Percentiles rank a stretch among this genome's conserved stretches.
Evolutionary conservation across 2,797 vertebrate genomes (phyloP).

Genomic region (Gymnopithys bicolor): DNA sequence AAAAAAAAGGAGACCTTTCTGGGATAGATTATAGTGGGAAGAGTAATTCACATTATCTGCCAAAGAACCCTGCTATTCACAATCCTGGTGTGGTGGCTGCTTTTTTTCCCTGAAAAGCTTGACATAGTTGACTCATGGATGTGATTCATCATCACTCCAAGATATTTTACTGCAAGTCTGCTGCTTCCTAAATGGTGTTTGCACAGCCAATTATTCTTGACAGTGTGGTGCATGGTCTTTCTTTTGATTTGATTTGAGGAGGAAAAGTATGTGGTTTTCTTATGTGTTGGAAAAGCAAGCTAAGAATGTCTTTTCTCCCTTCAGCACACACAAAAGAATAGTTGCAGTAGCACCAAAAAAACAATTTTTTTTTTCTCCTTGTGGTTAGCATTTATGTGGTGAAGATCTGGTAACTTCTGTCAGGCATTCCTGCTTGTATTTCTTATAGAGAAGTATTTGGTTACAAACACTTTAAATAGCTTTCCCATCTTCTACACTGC

Average conservation of each 20-base stretch:
- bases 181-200: conserved; percentile 46
- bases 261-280: background rate
- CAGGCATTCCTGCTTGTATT: background rate
- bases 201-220: conserved; percentile 42
- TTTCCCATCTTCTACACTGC: background rate
- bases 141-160: conserved; percentile 59
- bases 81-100: background rate
- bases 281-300: background rate
- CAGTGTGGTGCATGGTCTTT: conserved; percentile 30
- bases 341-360: background rate
- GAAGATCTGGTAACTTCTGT: background rate
- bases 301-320: background rate
- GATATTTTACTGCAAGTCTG: conserved; percentile 45
- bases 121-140: conserved; percentile 18
- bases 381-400: background rate
- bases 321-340: background rate
- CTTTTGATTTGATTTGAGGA: background rate
- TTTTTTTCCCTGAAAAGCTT: background rate
- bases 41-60: background rate
- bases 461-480: background rate
- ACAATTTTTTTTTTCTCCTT: background rate
- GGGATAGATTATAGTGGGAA: background rate
- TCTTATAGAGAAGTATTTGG: background rate
- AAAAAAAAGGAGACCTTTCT: background rate
- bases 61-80: background rate